Evolutionary conservation across 1,140 invertebrate genomes (phyloP), one percentile per base, ranked within the genome.

Genomic region (Oscheius sp.): DNA sequence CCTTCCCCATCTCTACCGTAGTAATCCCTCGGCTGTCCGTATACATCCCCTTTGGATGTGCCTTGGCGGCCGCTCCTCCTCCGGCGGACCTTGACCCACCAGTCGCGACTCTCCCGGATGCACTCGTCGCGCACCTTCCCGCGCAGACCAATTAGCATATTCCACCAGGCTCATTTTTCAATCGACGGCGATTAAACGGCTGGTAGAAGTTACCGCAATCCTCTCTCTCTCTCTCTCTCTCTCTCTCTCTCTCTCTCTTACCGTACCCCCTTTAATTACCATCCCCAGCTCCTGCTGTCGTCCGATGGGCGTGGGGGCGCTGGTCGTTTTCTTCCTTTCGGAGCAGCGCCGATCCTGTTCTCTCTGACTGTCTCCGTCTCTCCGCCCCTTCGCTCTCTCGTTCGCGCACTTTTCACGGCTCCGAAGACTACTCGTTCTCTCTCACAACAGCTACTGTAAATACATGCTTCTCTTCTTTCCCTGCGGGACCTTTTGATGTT

Each of bases 341-440:
- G 49, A 55, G 49, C 49, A 55, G 7, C 49, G 28, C 49, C 49
- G 23, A 55, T 55, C 49, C 49, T 55, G 49, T 55, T 55, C 49
- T 26, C 49, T 55, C 49, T 55, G 49, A 7, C 49, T 55, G 49
- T 55, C 49, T 55, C 49, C 49, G 49, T 23, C 49, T 55, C 49
- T 4, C 7, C 28, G 23, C 15, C 49, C 49, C 49, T 55, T 23
- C 23, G 23, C 23, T 55, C 49, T 42, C 38, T 42, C n/a, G n/a
- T 55, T 7, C 15, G 49, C 49, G 49, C 49, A 55, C 49, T 55
- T 55, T 55, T 26, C 49, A 15, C 49, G 49, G 49, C 49, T 55
- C 49, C 49, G 23, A n/a, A n/a, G 49, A 55, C 49, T 55, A 55
- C 49, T 55, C 49, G 49, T 55, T 55, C 23, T 23, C 15, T 7